Percentiles rank a stretch among this genome's conserved stretches.
Evolutionary conservation across 2,888 invertebrate species (phyloP).

Genomic region (Amphimallon solstitiale): DNA sequence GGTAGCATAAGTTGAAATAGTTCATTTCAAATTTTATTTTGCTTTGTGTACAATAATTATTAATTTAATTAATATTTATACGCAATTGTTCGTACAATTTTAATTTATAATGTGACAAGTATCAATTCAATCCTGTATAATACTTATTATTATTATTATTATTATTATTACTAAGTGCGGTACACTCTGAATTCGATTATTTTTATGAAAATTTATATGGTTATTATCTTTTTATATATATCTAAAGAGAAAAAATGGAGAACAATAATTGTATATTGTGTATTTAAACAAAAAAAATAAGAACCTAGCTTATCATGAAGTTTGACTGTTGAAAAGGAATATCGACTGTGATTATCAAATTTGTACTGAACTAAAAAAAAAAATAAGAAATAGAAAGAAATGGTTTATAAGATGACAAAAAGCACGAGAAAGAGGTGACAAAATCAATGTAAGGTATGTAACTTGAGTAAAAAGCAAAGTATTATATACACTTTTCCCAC

Average conservation of each 20-base stretch:
- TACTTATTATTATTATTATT: too few relatives aligned
- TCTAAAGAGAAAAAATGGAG: conserved; percentile 19
- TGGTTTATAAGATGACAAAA: conserved; percentile 2
- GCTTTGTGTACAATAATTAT: conserved; percentile 20
- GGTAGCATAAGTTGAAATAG: conserved; percentile 55
- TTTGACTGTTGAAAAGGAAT: conserved; percentile 35
- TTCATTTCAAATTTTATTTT: neutral
- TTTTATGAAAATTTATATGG: conserved; percentile 7
- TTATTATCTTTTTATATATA: conserved; percentile 19
- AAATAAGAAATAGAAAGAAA: conserved; percentile 20
- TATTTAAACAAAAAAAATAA: neutral
- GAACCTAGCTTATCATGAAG: conserved; percentile 26
- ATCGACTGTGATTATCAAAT: conserved; percentile 41
- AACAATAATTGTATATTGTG: conserved; percentile 3
- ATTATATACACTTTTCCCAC: conserved; percentile 36
- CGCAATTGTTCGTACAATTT: neutral
- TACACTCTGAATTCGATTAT: neutral
- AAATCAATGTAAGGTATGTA: neutral
- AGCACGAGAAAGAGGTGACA: neutral
- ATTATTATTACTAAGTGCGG: conserved; percentile 11
- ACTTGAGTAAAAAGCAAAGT: conserved; percentile 31
- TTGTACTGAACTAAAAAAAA: conserved; percentile 35
- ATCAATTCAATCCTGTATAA: conserved; percentile 16
- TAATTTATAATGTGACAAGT: neutral
- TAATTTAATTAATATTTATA: conserved; percentile 28